Evolutionary conservation across 1,140 invertebrate species (phyloP).

Genomic region (Venustaconcha ellipsiformis): DNA sequence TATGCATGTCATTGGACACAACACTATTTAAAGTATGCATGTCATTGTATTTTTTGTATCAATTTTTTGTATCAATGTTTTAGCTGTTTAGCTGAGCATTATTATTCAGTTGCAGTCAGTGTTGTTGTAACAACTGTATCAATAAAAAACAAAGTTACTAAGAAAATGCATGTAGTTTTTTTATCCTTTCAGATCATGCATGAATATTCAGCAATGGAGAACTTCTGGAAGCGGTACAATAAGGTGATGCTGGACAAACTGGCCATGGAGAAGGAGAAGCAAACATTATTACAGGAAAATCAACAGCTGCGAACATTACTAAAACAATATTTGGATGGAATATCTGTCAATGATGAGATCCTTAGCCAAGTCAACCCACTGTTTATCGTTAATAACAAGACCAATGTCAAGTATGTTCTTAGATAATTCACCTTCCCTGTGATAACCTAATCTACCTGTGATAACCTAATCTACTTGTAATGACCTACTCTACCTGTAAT

Average conservation of each 20-base stretch:
- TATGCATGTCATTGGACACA: too few species aligned
- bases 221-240: conserved; percentile 70
- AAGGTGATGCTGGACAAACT: conserved; percentile 68
- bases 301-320: conserved; percentile 64
- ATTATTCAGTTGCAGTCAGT: too few species aligned
- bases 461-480: too few species aligned
- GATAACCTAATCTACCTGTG: too few species aligned
- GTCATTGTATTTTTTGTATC: too few species aligned
- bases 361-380: conserved; percentile 67
- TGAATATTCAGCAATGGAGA: conserved; percentile 64
- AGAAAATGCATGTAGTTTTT: too few species aligned
- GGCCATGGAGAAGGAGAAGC: conserved; percentile 67
- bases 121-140: too few species aligned
- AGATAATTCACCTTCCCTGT: not conserved
- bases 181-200: conserved; percentile 59
- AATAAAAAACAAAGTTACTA: too few species aligned
- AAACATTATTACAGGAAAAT: conserved; percentile 63
- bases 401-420: conserved; percentile 63
- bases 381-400: conserved; percentile 67
- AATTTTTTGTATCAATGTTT: too few species aligned
- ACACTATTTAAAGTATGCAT: too few species aligned
- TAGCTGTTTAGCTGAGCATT: too few species aligned
- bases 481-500: too few species aligned
- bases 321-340: conserved; percentile 70
- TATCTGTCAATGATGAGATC: conserved; percentile 69